phyloP scores from a whole-genome alignment of 2,797 vertebrate species.

The Novumbra hubbsi region DNA sequence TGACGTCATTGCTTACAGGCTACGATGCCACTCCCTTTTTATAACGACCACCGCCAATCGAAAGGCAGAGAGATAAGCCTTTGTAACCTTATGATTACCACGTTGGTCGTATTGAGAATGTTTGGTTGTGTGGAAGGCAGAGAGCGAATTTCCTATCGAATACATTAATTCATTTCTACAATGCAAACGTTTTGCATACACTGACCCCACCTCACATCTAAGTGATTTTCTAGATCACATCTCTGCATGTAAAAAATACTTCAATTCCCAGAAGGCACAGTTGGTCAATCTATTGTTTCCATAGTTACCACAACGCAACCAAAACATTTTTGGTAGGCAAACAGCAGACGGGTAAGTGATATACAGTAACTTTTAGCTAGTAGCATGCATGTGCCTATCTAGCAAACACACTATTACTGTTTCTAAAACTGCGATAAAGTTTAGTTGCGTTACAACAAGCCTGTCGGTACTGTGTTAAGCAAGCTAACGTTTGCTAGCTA shows the following conservation, averaged over 20 bases:
- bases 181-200: too few species aligned
- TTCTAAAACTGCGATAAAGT: too few species aligned
- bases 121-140: neutral
- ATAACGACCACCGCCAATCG: slow-evolving; percentile 22
- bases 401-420: neutral
- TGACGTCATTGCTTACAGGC: slow-evolving; percentile 51
- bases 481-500: too few species aligned
- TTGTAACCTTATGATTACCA: neutral
- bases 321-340: neutral
- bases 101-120: neutral
- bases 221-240: neutral
- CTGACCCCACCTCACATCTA: neutral
- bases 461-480: too few species aligned
- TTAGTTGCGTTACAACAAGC: too few species aligned
- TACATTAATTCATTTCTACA: too few species aligned
- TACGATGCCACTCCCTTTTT: slow-evolving; percentile 42
- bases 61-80: neutral
- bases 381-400: neutral
- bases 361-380: neutral
- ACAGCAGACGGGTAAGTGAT: slow-evolving; percentile 1
- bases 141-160: too few species aligned
- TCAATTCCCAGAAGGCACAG: slow-evolving; percentile 19
- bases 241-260: neutral
- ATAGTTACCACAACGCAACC: slow-evolving; percentile 16
- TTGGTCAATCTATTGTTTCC: slow-evolving; percentile 8